These are phyloP conservation scores for Condylostylus longicornis DNA, from an alignment of 1,140 invertebrate species.

Conservation along the genomic window DNA sequence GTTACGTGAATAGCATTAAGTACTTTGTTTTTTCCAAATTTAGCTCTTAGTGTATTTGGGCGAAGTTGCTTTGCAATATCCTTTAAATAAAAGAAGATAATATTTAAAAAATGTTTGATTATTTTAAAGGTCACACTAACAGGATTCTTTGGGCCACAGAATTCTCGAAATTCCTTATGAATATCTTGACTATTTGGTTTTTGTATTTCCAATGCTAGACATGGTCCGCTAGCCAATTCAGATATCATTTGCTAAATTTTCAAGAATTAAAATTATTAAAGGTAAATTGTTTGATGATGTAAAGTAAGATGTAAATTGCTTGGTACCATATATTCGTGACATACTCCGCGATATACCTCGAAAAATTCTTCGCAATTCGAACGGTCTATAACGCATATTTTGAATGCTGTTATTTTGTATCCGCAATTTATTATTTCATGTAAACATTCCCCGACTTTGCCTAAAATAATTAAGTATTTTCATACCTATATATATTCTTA, in stretches of 20 bases:
- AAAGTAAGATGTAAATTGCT: slow-evolving; percentile 17
- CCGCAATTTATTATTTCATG: slow-evolving; percentile 54
- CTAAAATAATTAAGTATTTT: slow-evolving; percentile 14
- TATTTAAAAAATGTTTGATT: slow-evolving; percentile 1
- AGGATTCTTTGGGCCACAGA: slow-evolving; percentile 76
- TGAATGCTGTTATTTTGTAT: slow-evolving; percentile 62
- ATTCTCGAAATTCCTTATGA: slow-evolving; percentile 60
- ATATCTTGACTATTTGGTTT: slow-evolving; percentile 38
- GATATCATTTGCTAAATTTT: slow-evolving; percentile 54
- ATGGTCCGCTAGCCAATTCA: slow-evolving; percentile 66
- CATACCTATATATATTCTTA: slow-evolving; percentile 12
- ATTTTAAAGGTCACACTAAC: slow-evolving; percentile 37
- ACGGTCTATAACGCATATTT: slow-evolving; percentile 62
- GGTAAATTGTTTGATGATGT: no score
- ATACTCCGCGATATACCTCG: slow-evolving; percentile 85
- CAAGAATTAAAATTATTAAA: not conserved
- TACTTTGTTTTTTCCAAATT: slow-evolving; percentile 67
- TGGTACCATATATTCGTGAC: slow-evolving; percentile 60
- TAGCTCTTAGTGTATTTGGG: slow-evolving; percentile 67
- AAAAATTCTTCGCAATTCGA: slow-evolving; percentile 79
- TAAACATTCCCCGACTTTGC: slow-evolving; percentile 52
- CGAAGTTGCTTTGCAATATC: slow-evolving; percentile 70
- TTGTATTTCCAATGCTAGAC: slow-evolving; percentile 73
- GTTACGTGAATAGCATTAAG: slow-evolving; percentile 87
- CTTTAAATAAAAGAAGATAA: slow-evolving; percentile 33